Base-by-base conservation (phyloP, 2,113 vertebrate genomes). In the Noctilio leporinus region DNA sequence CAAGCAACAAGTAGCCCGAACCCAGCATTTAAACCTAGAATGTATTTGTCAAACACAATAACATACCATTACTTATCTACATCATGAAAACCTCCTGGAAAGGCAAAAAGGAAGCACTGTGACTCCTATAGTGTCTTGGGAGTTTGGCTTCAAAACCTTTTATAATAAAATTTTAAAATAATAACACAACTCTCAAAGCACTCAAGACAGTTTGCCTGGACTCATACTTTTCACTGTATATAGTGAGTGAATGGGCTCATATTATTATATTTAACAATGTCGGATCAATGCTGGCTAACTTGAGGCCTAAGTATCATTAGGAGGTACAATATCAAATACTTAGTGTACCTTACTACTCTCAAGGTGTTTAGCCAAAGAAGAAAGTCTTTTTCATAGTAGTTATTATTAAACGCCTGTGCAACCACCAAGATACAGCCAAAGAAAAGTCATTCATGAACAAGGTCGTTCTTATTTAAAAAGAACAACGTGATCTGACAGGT, bases 61-160 rank as follows among this genome's bases (percentile, higher is more conserved):
- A 85, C 77, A 96, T 47, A 89, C 26, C 86, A 87, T 51, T 92
- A 97, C 91, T 72, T 82, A 89, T 93, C 65, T 82, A 91, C 77
- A 92, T 40, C n/a, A 30, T 4, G 30, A 90, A 88, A 94, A 47
- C 2, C 59, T 64, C 43, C 49, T 49, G 17, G 45, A 59, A 24
- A 89, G 16, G 22, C 72, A 51, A 87, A 94, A 73, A 72, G 10
- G n/a, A 92, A 89, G 17, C 30, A 86, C 0, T 45, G 19, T 73
- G 62, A 86, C 45, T 82, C 90, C 59, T 88, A 51, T 57, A n/a
- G 43, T 83, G 22, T 75, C 40, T 62, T 38, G n/a, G 64, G 40
- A 53, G 24, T 59, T n/a, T 72, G 35, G 7, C 43, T 94, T 81
- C 83, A 96, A 95, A 91, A 84, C 10, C 19, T 81, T 94, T 95